Base-by-base conservation (phyloP, 1,140 invertebrate species). In the Pemphigus obesinymphae region DNA sequence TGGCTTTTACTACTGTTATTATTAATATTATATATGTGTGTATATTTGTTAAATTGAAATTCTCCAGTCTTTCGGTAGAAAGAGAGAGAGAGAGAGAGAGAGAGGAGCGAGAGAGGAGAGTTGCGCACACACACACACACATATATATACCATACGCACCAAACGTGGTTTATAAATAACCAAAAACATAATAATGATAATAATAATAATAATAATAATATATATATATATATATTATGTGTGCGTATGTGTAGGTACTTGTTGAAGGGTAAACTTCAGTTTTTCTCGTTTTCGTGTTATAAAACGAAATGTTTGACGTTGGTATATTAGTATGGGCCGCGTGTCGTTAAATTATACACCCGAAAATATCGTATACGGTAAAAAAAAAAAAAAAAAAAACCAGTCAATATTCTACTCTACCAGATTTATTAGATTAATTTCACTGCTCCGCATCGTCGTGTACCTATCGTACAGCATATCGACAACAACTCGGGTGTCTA, bases 1-100 rank as follows among this genome's bases (percentile, higher is more conserved):
- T 40, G 50, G 73, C 73, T 78, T 58, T 80, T 73, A 73, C 76
- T 80, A 63, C 34, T 80, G 76, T 80, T 80, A 80, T 80, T 80
- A 80, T 63, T 80, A 63, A 80, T 80, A 61, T 63, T 80, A 61
- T 76, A 75, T 75, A 75, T 29, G 29, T 75, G 7, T 75, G 13
- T 58, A 7, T 70, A 48, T 78, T 55, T 55, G 76, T 80, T 80
- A 80, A 80, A 80, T 80, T 63, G 37, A 63, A 61, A 80, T 58
- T 58, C 50, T 58, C 48, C 31, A 40, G 23, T n/a, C 73, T 40
- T 58, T 17, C 43, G 43, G 70, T n/a, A n/a, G n/a, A n/a, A n/a
- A n/a, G n/a, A n/a, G n/a, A n/a, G n/a, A n/a, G 66, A 0, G 40
- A 15, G 13, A 8, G 20, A 37, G 3, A n/a, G 20, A 20, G 20